A percentile compares a stretch with the other conserved stretches of the same genome.
Conservation (phyloP, 1,140 invertebrate genomes). For the Reticulitermes speratus region DNA sequence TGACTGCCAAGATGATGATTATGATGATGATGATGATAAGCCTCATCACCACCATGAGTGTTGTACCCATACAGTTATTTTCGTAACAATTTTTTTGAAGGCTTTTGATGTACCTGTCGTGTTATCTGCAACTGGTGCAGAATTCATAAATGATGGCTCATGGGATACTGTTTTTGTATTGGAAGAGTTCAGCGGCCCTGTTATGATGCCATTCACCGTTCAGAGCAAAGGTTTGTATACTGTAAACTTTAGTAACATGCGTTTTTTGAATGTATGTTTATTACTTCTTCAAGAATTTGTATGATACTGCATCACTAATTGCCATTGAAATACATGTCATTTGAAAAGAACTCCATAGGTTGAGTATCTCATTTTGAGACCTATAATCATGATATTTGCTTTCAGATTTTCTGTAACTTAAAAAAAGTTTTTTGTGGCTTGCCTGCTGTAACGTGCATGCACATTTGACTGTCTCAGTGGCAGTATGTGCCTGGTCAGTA, state of each 20-base stretch:
- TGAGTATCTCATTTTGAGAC: too few relatives aligned
- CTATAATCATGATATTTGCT: too few relatives aligned
- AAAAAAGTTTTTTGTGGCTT: too few relatives aligned
- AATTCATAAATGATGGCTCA: slow-evolving; percentile 56
- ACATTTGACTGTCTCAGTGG: too few relatives aligned
- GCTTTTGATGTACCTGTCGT: slow-evolving; percentile 63
- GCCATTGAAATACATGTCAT: neutral
- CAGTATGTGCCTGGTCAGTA: too few relatives aligned
- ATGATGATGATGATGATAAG: too few relatives aligned
- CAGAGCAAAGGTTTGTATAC: slow-evolving; percentile 58
- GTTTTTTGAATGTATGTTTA: slow-evolving; percentile 24
- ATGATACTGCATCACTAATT: neutral
- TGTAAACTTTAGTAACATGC: slow-evolving; percentile 24
- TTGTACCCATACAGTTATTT: too few relatives aligned
- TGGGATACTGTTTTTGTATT: slow-evolving; percentile 71
- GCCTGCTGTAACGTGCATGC: too few relatives aligned
- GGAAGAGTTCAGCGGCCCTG: slow-evolving; percentile 65
- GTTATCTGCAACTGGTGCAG: slow-evolving; percentile 59
- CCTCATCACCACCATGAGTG: too few relatives aligned
- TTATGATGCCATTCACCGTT: slow-evolving; percentile 65
- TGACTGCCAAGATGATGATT: too few relatives aligned
- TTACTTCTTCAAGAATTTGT: neutral
- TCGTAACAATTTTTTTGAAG: slow-evolving; percentile 40
- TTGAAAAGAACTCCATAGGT: too few relatives aligned
- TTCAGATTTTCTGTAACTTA: too few relatives aligned